phyloP scores from a whole-genome alignment of 2,797 vertebrate genomes.

The Crax fasciolata region DNA sequence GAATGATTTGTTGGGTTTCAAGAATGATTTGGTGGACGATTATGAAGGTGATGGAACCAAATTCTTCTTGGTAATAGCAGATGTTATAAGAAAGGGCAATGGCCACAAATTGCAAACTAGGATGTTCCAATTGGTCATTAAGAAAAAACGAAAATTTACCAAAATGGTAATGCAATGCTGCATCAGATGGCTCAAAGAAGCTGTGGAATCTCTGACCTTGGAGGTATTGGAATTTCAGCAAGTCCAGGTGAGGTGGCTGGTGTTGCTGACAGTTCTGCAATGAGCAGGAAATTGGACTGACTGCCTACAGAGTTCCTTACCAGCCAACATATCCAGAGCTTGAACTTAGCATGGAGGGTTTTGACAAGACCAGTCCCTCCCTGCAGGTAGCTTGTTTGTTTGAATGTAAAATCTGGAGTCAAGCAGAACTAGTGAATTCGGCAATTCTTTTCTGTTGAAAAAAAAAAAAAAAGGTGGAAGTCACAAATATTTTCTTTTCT shows the following conservation, averaged over 20 bases:
- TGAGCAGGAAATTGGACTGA: background rate
- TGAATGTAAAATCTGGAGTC: background rate
- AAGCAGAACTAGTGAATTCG: background rate
- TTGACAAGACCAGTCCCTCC: background rate
- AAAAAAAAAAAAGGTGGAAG: background rate
- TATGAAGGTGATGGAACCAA: background rate
- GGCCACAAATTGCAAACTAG: background rate
- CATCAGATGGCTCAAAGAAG: background rate
- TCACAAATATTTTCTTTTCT: background rate
- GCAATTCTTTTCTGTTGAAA: background rate
- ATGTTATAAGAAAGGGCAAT: background rate
- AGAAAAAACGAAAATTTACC: background rate
- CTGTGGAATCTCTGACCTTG: background rate
- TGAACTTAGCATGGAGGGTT: background rate
- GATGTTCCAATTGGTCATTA: background rate
- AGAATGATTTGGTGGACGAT: background rate
- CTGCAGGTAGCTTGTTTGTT: accelerated
- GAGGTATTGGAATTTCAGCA: background rate
- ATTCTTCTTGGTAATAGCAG: background rate
- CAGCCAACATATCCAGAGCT: background rate
- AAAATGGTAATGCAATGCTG: background rate
- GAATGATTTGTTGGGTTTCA: background rate
- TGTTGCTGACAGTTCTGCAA: background rate
- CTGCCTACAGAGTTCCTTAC: background rate
- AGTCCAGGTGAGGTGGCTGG: background rate